Conservation (phyloP, 2,113 vertebrate species). For the Struthio camelus region DNA sequence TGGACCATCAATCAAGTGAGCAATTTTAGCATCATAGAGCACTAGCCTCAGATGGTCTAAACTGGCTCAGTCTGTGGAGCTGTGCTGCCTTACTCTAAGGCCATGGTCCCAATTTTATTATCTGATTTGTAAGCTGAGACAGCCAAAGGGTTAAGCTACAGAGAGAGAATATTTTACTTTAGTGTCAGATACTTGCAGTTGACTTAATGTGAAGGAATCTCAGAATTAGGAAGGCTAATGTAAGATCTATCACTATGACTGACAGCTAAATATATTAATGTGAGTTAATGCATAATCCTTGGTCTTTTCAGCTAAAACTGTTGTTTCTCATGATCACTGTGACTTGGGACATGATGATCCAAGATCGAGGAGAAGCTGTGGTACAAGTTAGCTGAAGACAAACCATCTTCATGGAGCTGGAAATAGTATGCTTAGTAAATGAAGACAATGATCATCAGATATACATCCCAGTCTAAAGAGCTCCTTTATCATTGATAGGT, state of each 20-base stretch:
- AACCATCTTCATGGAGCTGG: not conserved
- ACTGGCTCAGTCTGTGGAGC: conserved; percentile 2
- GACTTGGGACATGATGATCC: not conserved
- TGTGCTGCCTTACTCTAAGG: not conserved
- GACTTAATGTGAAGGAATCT: not conserved
- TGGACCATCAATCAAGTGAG: conserved; percentile 54
- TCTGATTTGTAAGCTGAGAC: not conserved
- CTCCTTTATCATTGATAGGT: not conserved
- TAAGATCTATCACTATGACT: not conserved
- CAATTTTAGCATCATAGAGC: conserved; percentile 19
- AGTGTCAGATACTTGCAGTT: not conserved
- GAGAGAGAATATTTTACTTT: not conserved
- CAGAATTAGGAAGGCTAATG: not conserved
- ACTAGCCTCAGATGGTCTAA: conserved; percentile 10
- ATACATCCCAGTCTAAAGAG: not conserved
- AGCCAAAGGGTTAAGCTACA: not conserved
- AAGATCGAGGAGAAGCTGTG: not conserved
- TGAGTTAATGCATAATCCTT: not conserved
- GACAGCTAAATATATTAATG: not conserved
- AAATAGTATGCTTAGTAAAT: not conserved
- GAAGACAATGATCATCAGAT: not conserved
- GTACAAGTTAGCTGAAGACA: not conserved
- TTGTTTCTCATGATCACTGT: not conserved
- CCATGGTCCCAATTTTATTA: not conserved
- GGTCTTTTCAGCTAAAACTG: not conserved